Base-by-base conservation (phyloP, 53 echinoderm and acorn worm species). In the Glandiceps talaboti region DNA sequence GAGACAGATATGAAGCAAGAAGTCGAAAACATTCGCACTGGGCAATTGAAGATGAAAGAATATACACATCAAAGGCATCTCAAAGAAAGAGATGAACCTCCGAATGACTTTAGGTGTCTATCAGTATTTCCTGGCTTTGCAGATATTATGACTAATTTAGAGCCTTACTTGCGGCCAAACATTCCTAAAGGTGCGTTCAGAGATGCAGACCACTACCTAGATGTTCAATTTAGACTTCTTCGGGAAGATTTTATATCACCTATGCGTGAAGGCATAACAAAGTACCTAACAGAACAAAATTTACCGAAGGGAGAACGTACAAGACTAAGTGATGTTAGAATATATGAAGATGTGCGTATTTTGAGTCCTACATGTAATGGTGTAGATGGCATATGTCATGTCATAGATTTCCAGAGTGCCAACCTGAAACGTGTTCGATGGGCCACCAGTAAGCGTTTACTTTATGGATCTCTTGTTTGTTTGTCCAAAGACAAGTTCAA, bases 201-300 rank as follows among this genome's bases (percentile, higher is more conserved):
- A 14, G 82, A 86, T 76, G 86, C 79, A 20, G 82, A 91, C 28
- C 94, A 94, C 77, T 94, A 94, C 32, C 88, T 94, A 25, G 96
- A 95, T 76, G 89, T 92, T 14, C 96, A 95, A 74, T 95, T 90
- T 74, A 74, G 96, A 28, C 85, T 92, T 32, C 45, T 95, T 27
- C 88, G 92, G 30, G 92, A 95, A 83, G 96, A 95, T 73, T 92
- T 92, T 76, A 82, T 95, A 29, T 76, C 83, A 27, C 96, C 96
- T 0, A 75, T 95, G 27, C 86, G 92, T 30, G 87, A 86, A 73
- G 92, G 92, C 14, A 90, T 95, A 25, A 79, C 88, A n/a, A 90
- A 92, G 73, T 94, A 90, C 80, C 76, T 86, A 0, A 76, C 77
- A 0, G 30, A 79, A 79, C 78, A 86, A 30, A 30, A 31, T 28